Evolutionary conservation across 2,888 invertebrate genomes (phyloP).

Genomic region (Clistopyga incitator): DNA sequence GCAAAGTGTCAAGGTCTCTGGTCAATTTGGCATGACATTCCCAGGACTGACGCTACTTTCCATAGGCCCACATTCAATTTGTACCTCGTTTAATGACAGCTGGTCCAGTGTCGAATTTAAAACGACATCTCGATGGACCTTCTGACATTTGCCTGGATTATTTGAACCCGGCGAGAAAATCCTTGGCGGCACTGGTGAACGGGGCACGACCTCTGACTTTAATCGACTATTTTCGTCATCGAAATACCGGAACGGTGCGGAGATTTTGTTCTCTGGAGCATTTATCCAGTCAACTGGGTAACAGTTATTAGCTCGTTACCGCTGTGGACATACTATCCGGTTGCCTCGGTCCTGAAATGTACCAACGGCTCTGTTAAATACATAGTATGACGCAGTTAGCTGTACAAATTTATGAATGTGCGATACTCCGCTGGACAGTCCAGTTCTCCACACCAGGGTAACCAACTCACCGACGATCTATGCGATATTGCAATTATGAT

Average conservation of each 20-base stretch:
- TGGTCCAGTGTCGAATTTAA: neutral
- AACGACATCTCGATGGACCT: neutral
- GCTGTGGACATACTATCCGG: neutral
- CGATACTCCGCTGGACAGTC: neutral
- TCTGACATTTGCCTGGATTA: neutral
- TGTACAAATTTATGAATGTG: neutral
- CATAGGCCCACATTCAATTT: neutral
- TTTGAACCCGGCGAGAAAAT: neutral
- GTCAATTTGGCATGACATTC: neutral
- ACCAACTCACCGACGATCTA: slow-evolving; percentile 67
- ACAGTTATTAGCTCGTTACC: slow-evolving; percentile 4
- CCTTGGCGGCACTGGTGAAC: neutral
- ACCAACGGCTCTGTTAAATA: neutral
- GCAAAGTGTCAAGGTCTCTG: slow-evolving; percentile 69
- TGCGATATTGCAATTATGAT: slow-evolving; percentile 81
- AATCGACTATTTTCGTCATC: neutral
- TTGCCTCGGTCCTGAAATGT: neutral
- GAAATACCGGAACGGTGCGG: neutral
- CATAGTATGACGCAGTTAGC: neutral
- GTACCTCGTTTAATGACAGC: neutral
- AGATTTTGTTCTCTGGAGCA: neutral
- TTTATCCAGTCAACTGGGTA: neutral
- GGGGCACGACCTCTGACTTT: neutral
- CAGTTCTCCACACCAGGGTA: neutral
- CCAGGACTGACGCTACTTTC: neutral